Evolutionary conservation across 1,140 invertebrate genomes (phyloP).

Genomic region (Lamellibrachia luymesi): DNA sequence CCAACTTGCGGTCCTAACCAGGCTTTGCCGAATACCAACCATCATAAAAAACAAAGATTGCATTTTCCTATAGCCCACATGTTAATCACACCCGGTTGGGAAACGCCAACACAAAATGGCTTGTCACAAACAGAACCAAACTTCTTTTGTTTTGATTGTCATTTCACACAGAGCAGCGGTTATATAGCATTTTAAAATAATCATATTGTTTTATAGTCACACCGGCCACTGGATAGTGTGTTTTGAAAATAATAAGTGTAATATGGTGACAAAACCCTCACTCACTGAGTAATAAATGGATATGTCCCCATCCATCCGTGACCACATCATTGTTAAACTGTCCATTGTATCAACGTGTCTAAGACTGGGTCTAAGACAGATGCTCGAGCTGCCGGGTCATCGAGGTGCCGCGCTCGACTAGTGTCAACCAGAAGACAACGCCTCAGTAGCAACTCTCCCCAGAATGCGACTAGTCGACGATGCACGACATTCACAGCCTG

Average conservation of each 20-base stretch:
- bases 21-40: background rate
- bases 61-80: background rate
- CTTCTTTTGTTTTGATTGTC: background rate
- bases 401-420: background rate
- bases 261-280: background rate
- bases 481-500: background rate
- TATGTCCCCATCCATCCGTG: background rate
- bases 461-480: background rate
- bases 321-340: background rate
- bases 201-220: background rate
- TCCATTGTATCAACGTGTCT: background rate
- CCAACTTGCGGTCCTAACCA: background rate
- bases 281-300: background rate
- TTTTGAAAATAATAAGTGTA: background rate
- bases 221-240: background rate
- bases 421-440: background rate
- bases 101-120: background rate
- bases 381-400: no score
- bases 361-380: background rate
- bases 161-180: background rate
- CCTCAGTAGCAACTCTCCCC: background rate
- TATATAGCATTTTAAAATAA: background rate
- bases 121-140: background rate
- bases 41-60: background rate
- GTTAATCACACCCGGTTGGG: background rate